Evolutionary conservation across 2,888 invertebrate genomes (phyloP).

Genomic region (Sialis lutaria): DNA sequence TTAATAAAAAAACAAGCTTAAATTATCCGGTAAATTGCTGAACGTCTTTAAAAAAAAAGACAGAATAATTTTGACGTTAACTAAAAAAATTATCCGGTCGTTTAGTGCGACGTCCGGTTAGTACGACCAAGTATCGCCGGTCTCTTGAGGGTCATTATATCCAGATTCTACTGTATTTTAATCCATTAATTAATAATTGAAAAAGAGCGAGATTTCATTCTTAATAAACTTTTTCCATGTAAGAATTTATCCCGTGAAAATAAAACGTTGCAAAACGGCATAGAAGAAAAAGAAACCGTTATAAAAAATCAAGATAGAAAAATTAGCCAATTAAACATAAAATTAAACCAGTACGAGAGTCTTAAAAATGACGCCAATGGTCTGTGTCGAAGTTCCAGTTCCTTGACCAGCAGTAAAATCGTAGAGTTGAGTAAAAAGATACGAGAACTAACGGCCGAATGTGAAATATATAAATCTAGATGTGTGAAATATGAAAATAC

Average conservation of each 20-base stretch:
- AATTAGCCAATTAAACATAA: conserved; percentile 26
- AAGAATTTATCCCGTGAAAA: conserved; percentile 31
- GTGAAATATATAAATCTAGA: conserved; percentile 39
- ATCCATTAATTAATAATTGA: no score
- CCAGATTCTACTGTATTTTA: no score
- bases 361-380: conserved; percentile 19
- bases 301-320: conserved; percentile 27
- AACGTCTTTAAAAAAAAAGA: no score
- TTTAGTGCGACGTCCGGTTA: no score
- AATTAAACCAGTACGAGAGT: conserved; percentile 33
- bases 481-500: conserved; percentile 30
- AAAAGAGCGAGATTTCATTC: no score
- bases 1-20: no score
- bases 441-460: conserved; percentile 41
- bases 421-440: conserved; percentile 48
- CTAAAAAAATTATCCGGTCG: no score
- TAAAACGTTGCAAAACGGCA: conserved; percentile 31
- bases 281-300: conserved; percentile 30
- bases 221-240: no score
- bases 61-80: no score
- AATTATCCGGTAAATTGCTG: no score
- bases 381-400: conserved; percentile 10
- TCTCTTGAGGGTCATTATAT: no score
- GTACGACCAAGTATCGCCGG: no score
- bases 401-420: conserved; percentile 42